Base-by-base conservation (phyloP, 2,797 vertebrate genomes). In the Melanogrammus aeglefinus region DNA sequence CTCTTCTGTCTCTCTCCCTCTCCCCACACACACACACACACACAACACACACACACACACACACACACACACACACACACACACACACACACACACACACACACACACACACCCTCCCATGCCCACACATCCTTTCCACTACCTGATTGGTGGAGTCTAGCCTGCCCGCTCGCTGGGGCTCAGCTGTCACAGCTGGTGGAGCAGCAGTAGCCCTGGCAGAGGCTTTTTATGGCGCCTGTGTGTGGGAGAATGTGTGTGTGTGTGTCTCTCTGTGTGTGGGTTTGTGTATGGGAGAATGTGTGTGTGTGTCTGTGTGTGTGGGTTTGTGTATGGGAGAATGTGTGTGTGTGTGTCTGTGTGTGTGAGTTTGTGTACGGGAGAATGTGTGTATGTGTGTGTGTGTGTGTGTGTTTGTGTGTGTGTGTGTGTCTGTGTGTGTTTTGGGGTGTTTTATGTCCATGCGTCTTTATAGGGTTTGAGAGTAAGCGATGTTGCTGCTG, bases 311-410 rank as follows among this genome's bases (percentile, higher is more conserved):
- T 39, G 38, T 39, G 38, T 39, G 38, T 39, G 38, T 39, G 38
- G 10, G 38, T 9, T 1, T 39, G 38, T 39, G 36, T 38, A 94
- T 95, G 94, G 36, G 27, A 47, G 6, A 13, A 73, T 33, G 8
- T 33, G 69, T 71, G 0, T 24, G 69, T 71, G 1, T 44, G 82
- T 90, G 78, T 85, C 94, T 95, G 94, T 90, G 82, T 90, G 78
- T 85, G 76, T 41, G 33, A 6, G 69, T 70, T 72, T 51, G 66
- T 24, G 36, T 38, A 94, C 95, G 94, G 36, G 27, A 47, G 6
- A 13, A 73, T 33, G 8, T 33, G 69, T 71, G 0, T 24, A 27
- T 71, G 78, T 85, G 94, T 95, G 94, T 90, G 82, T 90, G 78
- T 85, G 76, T 41, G 33, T 6, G 69, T 70, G 76, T 51, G 66